A percentile compares a stretch with the other conserved stretches of the same genome.
These are phyloP conservation scores for Hirudo medicinalis DNA, from an alignment of 1,140 invertebrate genomes.

Conservation along the genomic window DNA sequence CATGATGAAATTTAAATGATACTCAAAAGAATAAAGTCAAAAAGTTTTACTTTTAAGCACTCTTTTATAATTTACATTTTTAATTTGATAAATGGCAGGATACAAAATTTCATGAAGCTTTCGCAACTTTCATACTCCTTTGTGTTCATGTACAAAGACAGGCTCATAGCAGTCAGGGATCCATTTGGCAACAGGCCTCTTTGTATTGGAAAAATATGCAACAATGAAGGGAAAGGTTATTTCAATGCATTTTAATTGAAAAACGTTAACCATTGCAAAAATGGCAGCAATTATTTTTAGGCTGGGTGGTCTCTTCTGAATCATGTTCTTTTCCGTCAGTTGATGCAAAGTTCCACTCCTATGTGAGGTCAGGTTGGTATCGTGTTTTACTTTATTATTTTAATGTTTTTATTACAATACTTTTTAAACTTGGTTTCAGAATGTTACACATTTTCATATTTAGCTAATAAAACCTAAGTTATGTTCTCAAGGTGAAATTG, in stretches of 20 bases:
- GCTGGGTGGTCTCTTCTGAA: slow-evolving; percentile 91
- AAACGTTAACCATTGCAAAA: not conserved
- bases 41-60: no score
- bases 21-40: no score
- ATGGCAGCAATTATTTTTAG: slow-evolving; percentile 36
- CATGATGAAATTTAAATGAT: no score
- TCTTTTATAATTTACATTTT: no score
- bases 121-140: slow-evolving; percentile 82
- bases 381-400: no score
- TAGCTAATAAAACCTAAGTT: not conserved
- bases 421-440: no score
- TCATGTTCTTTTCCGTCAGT: slow-evolving; percentile 88
- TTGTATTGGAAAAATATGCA: slow-evolving; percentile 62
- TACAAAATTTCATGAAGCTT: slow-evolving; percentile 77
- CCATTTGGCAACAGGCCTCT: slow-evolving; percentile 89
- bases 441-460: no score
- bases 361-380: slow-evolving; percentile 35
- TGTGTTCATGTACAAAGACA: slow-evolving; percentile 82
- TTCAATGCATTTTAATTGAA: not conserved
- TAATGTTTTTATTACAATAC: not conserved
- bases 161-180: slow-evolving; percentile 84
- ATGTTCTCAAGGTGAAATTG: slow-evolving; percentile 62
- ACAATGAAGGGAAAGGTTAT: not conserved
- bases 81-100: slow-evolving; percentile 42
- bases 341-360: slow-evolving; percentile 50